phyloP scores from a whole-genome alignment of 2,113 vertebrate species.

The Bettongia penicillata region DNA sequence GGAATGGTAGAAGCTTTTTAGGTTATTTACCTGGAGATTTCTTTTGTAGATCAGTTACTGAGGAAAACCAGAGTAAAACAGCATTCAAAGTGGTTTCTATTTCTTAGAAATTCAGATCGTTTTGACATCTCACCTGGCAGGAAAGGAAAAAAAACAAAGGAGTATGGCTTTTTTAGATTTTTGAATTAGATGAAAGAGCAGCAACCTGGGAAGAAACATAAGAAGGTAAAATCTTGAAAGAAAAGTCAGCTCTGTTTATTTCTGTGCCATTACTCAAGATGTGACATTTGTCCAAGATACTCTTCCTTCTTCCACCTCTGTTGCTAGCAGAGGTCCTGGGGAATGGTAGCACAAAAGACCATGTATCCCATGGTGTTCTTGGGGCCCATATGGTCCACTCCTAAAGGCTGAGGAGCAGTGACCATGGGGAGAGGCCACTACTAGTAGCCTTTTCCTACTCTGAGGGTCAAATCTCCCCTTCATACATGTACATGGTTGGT shows the following conservation, averaged over 20 bases:
- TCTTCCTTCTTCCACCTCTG: slow-evolving; percentile 49
- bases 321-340: slow-evolving; percentile 53
- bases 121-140: slow-evolving; percentile 42
- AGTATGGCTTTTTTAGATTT: slow-evolving; percentile 21
- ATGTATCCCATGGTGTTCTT: neutral
- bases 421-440: slow-evolving; percentile 51
- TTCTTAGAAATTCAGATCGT: slow-evolving; percentile 52
- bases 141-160: slow-evolving; percentile 28
- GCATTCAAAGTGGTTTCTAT: slow-evolving; percentile 21
- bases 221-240: slow-evolving; percentile 50
- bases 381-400: neutral
- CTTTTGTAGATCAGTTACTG: slow-evolving; percentile 15
- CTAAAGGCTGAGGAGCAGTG: slow-evolving; percentile 37
- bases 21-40: slow-evolving; percentile 18
- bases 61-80: slow-evolving; percentile 6
- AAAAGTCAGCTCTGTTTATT: slow-evolving; percentile 34
- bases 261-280: neutral
- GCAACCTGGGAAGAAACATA: slow-evolving; percentile 24
- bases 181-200: slow-evolving; percentile 46
- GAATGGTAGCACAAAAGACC: neutral
- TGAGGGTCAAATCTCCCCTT: neutral
- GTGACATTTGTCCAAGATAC: slow-evolving; percentile 45
- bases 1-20: slow-evolving; percentile 29
- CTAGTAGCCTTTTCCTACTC: neutral
- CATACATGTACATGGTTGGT: neutral